These are phyloP conservation scores for Ardeotis arabs DNA, from an alignment of 2,113 vertebrate genomes.

Conservation along the genomic window DNA sequence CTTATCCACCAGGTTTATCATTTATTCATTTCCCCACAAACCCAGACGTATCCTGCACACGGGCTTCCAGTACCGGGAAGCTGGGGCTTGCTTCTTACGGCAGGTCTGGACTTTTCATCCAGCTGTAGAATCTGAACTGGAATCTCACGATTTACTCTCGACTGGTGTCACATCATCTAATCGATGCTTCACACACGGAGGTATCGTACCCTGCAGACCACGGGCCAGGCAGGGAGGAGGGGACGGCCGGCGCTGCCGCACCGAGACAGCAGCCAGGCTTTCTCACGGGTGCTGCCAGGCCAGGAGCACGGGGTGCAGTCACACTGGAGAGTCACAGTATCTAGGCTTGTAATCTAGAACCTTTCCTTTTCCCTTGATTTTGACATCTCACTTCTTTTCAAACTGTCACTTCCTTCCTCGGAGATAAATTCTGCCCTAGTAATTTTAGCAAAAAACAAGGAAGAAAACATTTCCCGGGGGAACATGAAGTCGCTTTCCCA, in stretches of 20 bases:
- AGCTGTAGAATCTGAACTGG: neutral
- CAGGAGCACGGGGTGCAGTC: neutral
- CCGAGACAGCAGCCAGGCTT: neutral
- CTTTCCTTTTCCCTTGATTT: neutral
- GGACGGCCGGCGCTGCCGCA: neutral
- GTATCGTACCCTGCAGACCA: neutral
- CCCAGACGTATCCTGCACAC: neutral
- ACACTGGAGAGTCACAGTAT: neutral
- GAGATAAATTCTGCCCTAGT: conserved; percentile 51
- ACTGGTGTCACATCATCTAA: neutral
- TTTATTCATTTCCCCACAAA: neutral
- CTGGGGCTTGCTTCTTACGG: neutral
- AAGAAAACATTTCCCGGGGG: neutral
- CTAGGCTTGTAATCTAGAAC: neutral
- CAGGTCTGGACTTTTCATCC: neutral
- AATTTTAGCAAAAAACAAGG: conserved; percentile 32
- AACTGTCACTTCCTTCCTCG: neutral
- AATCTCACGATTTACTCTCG: neutral
- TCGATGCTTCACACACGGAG: neutral
- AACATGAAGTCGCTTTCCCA: neutral
- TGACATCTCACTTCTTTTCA: conserved; percentile 27
- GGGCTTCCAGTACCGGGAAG: neutral
- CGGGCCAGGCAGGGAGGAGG: too few species aligned
- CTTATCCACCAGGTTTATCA: neutral
- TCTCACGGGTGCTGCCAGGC: neutral